Conservation (phyloP, 2,797 vertebrate species). For the Allobates femoralis region DNA sequence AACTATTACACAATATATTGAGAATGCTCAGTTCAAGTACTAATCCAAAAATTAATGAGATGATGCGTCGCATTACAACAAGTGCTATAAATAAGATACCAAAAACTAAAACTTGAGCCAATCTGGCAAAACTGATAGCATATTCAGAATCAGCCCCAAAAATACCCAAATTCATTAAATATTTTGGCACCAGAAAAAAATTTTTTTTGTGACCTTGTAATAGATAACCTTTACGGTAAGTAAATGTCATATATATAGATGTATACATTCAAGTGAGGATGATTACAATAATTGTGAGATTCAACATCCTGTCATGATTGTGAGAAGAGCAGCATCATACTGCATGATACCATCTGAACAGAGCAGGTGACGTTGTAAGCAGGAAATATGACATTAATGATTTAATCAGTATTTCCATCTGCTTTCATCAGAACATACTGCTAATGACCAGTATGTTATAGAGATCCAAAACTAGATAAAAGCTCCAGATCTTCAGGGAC, state of each 20-base stretch:
- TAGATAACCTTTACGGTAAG: not conserved
- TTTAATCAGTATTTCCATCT: not conserved
- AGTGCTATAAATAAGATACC: too few species aligned
- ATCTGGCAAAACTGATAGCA: too few species aligned
- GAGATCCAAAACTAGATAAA: not conserved
- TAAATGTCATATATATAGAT: not conserved
- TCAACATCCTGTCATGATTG: not conserved
- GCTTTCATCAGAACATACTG: conserved; percentile 1
- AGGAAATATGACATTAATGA: conserved; percentile 3
- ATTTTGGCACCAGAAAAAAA: too few species aligned
- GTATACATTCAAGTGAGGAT: not conserved
- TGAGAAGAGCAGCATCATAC: not conserved
- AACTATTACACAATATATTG: too few species aligned
- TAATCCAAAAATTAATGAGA: too few species aligned
- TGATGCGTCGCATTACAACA: too few species aligned
- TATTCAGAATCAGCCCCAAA: too few species aligned
- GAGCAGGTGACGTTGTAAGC: not conserved
- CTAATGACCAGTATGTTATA: not conserved
- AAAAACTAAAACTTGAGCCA: too few species aligned
- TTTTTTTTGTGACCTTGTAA: too few species aligned
- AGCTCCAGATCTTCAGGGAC: not conserved
- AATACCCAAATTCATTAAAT: too few species aligned
- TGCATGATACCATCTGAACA: not conserved
- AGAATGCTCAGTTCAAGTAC: too few species aligned
- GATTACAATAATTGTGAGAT: not conserved